Percentiles rank a stretch among this genome's conserved stretches.
phyloP scores from a whole-genome alignment of 2,888 invertebrate species.

The Drosophila monieri region DNA sequence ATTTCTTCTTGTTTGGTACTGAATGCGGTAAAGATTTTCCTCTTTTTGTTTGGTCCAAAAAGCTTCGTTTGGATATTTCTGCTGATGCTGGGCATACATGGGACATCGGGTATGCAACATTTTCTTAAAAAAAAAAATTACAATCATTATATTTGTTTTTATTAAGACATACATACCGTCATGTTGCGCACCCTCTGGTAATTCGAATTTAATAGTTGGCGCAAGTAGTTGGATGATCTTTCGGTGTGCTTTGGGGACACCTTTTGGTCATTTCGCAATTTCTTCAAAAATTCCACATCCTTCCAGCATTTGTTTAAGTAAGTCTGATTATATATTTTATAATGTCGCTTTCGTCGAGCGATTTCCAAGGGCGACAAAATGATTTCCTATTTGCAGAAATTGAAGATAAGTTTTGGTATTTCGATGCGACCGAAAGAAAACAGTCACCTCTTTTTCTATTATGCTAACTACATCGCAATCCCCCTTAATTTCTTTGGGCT shows the following conservation, averaged over 20 bases:
- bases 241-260: constrained; percentile 64
- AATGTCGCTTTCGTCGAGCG: constrained; percentile 72
- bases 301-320: constrained; percentile 77
- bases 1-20: constrained; percentile 80
- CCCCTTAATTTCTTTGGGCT: constrained; percentile 53
- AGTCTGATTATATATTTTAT: constrained; percentile 76
- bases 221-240: constrained; percentile 60
- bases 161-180: constrained; percentile 58
- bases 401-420: not conserved
- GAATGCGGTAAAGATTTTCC: constrained; percentile 75
- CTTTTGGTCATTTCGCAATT: constrained; percentile 60
- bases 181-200: constrained; percentile 69
- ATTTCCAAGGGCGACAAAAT: constrained; percentile 74
- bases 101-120: constrained; percentile 82
- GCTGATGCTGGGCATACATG: constrained; percentile 67
- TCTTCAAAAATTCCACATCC: constrained; percentile 76
- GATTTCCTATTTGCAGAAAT: constrained; percentile 53
- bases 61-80: constrained; percentile 60
- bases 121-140: constrained; percentile 65
- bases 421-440: not conserved
- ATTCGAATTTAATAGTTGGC: constrained; percentile 54
- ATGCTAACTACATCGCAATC: constrained; percentile 81
- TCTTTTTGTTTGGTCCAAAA: constrained; percentile 55
- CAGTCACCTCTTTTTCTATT: constrained; percentile 70
- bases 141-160: not conserved